Evolutionary conservation across 1,140 invertebrate genomes (phyloP), one percentile per base, ranked within the genome.

Genomic region (Pseudomyrmex sp.): DNA sequence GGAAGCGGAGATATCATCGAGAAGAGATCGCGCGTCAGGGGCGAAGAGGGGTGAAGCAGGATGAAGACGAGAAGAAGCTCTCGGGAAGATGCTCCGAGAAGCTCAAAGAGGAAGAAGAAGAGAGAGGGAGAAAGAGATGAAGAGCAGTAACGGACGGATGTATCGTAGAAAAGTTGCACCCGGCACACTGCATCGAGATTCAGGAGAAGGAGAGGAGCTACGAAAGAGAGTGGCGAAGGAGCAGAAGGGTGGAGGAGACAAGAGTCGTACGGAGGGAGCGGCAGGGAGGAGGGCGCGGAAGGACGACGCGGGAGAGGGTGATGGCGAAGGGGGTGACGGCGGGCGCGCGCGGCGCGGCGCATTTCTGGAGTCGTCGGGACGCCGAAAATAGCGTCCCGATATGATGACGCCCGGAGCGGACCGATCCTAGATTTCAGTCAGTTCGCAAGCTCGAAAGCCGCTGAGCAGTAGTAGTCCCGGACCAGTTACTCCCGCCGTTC

Each of bases 351-450:
- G 80, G 84, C 59, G 74, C 66, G 85, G 89, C 87, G 89, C 88
- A 90, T 92, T 92, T 93, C 93, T 95, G 93, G 93, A 95, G 93
- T 93, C 93, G 93, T 94, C 91, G 93, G 92, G 92, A 92, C 90
- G 92, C 93, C 92, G 91, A 94, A 94, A 94, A 94, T 94, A 94
- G 94, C 93, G 92, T 91, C 91, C 91, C 93, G 92, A 93, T 94
- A 94, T 93, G 94, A 94, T 93, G 93, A 94, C 90, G 92, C 93
- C 93, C 94, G 92, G 93, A 92, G 90, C 91, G 88, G 85, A 85
- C 88, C 91, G 92, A 92, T 94, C 91, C 93, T 94, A 94, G 93
- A 93, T 94, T 94, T 94, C 93, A 94, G 94, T 94, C 92, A 94
- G 93, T 94, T 94, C 90, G 93, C 92, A 94, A 93, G 93, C 93